Base-by-base conservation (phyloP, 2,888 invertebrate genomes). In the Aplocera efformata region DNA sequence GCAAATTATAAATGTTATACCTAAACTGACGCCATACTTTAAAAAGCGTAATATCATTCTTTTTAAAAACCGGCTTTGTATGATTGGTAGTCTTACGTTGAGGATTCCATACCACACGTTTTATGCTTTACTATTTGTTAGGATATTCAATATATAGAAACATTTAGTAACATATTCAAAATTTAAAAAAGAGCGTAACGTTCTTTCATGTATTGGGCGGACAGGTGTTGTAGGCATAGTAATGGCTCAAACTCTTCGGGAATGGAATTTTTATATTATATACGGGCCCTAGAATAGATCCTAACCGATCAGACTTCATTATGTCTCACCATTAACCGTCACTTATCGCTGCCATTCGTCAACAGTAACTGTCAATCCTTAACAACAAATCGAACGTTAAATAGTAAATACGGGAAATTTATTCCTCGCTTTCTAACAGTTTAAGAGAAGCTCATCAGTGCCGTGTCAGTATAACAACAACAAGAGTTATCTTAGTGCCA, bases 401-500 rank as follows among this genome's bases (percentile, higher is more conserved):
- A 39, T 34, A 34, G 11, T 32, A 39, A 39, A 32, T 32, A 22
- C 22, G 1, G n/a, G 28, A 11, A 7, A 31, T 35, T 28, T 31
- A 33, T 30, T 9, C 7, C 25, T 9, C 7, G 33, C 45, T 45
- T 45, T 45, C 45, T 40, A 41, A 39, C 35, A 36, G 40, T 35
- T 35, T 32, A n/a, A 32, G 34, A 36, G 29, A 45, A 37, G 36
- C 45, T 45, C 45, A 45, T 45, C 45, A 45, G 36, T 28, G 10
- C 32, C 7, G 30, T 33, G 36, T 37, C 45, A 40, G 40, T 36
- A 40, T 36, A 45, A 45, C 45, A 45, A 45, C 45, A 26, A 9
- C 32, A 11, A 17, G 36, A 41, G 31, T 40, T 36, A 45, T 48
- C 49, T 35, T 31, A 40, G 36, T 48, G 38, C 50, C 42, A 52